Evolutionary conservation across 2,888 invertebrate genomes (phyloP).

Genomic region (Malthinus flaveolus): DNA sequence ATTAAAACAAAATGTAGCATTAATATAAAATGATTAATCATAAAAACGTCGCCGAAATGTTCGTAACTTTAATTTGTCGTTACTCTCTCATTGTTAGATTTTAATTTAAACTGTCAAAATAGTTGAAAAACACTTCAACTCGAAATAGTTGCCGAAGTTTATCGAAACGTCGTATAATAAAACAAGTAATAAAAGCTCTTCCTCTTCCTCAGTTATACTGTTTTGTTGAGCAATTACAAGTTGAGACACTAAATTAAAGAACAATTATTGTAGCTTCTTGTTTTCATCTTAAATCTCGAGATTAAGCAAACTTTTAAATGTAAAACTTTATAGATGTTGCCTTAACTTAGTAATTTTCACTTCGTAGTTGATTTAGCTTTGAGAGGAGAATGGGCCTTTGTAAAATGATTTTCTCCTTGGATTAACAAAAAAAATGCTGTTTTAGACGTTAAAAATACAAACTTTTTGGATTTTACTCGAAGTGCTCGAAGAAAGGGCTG

Average conservation of each 20-base stretch:
- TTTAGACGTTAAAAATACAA: too few species aligned
- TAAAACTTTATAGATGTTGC: constrained; percentile 9
- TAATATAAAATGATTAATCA: too few species aligned
- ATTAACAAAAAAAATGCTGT: too few species aligned
- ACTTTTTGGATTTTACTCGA: too few species aligned
- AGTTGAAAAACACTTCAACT: constrained; percentile 4
- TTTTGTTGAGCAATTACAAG: constrained; percentile 21
- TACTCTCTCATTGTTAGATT: not conserved
- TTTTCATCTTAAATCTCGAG: constrained; percentile 16
- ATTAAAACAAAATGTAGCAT: too few species aligned
- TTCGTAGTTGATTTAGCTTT: not conserved
- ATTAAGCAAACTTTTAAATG: constrained; percentile 16
- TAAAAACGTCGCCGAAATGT: too few species aligned
- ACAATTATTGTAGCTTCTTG: constrained; percentile 24
- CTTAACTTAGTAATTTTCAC: not conserved
- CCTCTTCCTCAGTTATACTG: constrained; percentile 3
- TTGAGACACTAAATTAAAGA: constrained; percentile 22
- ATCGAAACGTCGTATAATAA: constrained; percentile 16
- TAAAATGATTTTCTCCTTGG: too few species aligned
- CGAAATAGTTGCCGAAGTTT: constrained; percentile 17
- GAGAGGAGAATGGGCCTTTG: not conserved
- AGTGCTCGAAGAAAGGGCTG: too few species aligned
- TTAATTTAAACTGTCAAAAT: constrained; percentile 10
- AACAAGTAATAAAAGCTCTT: constrained; percentile 11
- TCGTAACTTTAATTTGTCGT: too few species aligned